Evolutionary conservation across 2,113 vertebrate species (phyloP).

Genomic region (Chaenogobius annularis): DNA sequence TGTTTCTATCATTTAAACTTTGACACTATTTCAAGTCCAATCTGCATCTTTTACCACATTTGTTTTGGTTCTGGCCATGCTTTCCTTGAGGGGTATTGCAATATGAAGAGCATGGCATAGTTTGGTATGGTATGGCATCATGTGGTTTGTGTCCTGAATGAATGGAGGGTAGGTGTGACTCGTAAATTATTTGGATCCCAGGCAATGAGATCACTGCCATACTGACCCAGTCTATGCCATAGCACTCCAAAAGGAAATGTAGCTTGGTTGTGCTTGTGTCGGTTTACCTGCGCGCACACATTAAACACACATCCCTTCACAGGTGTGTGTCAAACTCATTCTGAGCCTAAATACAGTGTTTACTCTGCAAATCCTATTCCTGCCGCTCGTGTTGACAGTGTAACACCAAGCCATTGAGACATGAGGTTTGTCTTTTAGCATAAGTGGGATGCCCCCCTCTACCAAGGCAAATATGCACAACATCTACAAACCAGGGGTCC

Average conservation of each 20-base stretch:
- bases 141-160: background rate
- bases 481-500: constrained; percentile 9
- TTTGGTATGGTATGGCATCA: no score
- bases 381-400: constrained; percentile 46
- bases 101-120: no score
- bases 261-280: background rate
- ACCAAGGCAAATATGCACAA: constrained; percentile 40
- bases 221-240: background rate
- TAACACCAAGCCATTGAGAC: constrained; percentile 27
- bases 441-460: constrained; percentile 17
- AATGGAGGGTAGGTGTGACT: background rate
- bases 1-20: background rate
- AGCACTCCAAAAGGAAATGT: background rate
- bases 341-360: constrained; percentile 29
- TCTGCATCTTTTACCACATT: background rate
- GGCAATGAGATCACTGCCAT: background rate
- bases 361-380: constrained; percentile 34
- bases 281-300: constrained; percentile 63
- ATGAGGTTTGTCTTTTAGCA: constrained; percentile 19
- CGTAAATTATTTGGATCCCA: no score
- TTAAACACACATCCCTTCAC: constrained; percentile 33
- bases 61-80: background rate
- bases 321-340: constrained; percentile 30
- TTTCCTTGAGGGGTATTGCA: background rate
- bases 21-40: background rate